Conservation (phyloP, 2,797 vertebrate species). For the Hippoglossus hippoglossus region DNA sequence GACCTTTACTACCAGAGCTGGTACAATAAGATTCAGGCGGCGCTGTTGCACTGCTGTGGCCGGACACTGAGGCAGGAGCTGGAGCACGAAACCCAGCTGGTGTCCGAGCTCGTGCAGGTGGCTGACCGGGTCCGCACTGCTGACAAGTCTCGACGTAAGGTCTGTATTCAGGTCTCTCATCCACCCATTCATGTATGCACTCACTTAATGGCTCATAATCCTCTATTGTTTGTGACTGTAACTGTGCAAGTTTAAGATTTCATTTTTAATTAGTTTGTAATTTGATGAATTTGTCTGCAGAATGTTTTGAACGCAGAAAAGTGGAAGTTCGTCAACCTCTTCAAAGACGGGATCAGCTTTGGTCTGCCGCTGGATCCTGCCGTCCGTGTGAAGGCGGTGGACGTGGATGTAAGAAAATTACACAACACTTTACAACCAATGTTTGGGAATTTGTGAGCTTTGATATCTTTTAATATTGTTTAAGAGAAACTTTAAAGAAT, state of each 20-base stretch:
- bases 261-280: not conserved
- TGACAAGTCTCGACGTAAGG: conserved; percentile 87
- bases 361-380: conserved; percentile 92
- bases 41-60: conserved; percentile 90
- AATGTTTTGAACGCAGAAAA: conserved; percentile 84
- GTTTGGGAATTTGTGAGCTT: no score
- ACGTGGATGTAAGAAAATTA: conserved; percentile 85
- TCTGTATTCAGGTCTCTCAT: conserved; percentile 54
- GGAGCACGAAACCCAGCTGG: conserved; percentile 85
- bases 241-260: not conserved
- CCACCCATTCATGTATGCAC: no score
- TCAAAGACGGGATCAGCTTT: conserved; percentile 84
- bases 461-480: no score
- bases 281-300: conserved; percentile 70
- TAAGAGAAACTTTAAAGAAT: no score
- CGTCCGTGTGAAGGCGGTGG: conserved; percentile 87
- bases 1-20: conserved; percentile 91
- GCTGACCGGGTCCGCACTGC: conserved; percentile 87
- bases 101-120: conserved; percentile 86
- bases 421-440: not conserved
- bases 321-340: conserved; percentile 86
- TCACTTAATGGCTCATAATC: not conserved
- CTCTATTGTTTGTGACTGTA: not conserved
- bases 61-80: conserved; percentile 89
- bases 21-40: conserved; percentile 90